A percentile compares a stretch with the other conserved stretches of the same genome.
Conservation (phyloP, 2,888 invertebrate species). For the Poecilobothrus nobilitatus region DNA sequence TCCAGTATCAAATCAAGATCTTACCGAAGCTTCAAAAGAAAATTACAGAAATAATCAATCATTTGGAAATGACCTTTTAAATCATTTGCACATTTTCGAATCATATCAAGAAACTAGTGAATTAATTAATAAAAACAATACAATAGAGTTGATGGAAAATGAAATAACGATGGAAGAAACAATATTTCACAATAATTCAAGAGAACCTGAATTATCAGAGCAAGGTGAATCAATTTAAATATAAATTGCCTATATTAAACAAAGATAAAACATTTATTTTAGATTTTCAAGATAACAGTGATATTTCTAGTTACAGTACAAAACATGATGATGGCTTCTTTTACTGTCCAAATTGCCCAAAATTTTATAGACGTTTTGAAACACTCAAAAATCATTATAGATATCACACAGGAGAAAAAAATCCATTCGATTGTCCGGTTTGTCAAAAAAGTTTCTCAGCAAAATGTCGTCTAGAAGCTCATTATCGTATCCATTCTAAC, state of each 20-base stretch:
- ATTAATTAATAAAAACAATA: too few relatives aligned
- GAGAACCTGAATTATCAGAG: too few relatives aligned
- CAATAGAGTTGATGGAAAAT: too few relatives aligned
- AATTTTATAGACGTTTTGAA: not conserved
- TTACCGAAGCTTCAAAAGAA: not conserved
- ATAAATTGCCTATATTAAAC: too few relatives aligned
- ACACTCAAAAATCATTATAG: not conserved
- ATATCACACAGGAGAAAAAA: not conserved
- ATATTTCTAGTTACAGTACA: not conserved
- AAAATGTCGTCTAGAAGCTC: conserved; percentile 74
- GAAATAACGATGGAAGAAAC: too few relatives aligned
- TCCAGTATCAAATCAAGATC: too few relatives aligned
- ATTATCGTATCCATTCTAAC: conserved; percentile 73
- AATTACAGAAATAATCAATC: not conserved
- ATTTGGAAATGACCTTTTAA: not conserved
- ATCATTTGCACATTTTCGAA: too few relatives aligned
- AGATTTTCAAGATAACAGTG: too few relatives aligned
- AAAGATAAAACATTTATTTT: too few relatives aligned
- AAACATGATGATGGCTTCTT: not conserved
- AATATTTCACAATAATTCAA: too few relatives aligned
- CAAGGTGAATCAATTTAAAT: too few relatives aligned
- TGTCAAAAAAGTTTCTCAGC: conserved; percentile 75
- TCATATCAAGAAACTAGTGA: too few relatives aligned
- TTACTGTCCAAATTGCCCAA: not conserved
- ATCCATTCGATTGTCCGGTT: conserved; percentile 49